Conservation (phyloP, 2,888 invertebrate species). For the Allacma fusca region DNA sequence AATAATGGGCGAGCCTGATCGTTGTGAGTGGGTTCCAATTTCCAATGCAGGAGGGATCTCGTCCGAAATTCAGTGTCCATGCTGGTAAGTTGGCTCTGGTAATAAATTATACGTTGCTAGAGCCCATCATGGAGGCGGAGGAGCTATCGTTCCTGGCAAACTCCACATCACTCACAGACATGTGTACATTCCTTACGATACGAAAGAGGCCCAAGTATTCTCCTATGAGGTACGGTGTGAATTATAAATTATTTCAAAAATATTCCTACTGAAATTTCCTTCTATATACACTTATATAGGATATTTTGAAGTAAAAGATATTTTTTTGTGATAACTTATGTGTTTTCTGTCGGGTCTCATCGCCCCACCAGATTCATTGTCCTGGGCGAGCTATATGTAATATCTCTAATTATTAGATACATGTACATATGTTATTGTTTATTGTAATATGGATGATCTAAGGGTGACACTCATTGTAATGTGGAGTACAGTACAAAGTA, state of each 20-base stretch:
- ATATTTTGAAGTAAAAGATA: too few relatives aligned
- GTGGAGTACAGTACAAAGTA: not conserved
- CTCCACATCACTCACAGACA: slow-evolving; percentile 44
- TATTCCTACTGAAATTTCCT: not conserved
- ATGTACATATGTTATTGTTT: not conserved
- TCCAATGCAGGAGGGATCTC: slow-evolving; percentile 36
- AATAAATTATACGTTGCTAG: slow-evolving; percentile 52
- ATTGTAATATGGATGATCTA: too few relatives aligned
- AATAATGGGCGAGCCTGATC: slow-evolving; percentile 15
- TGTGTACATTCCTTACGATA: slow-evolving; percentile 51
- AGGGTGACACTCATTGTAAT: too few relatives aligned
- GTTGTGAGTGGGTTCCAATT: slow-evolving; percentile 48
- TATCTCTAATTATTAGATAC: not conserved
- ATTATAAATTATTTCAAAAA: not conserved
- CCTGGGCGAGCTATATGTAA: slow-evolving; percentile 45
- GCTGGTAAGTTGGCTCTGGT: slow-evolving; percentile 49
- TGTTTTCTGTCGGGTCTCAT: slow-evolving; percentile 41
- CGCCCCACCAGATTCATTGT: slow-evolving; percentile 49
- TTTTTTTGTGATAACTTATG: too few relatives aligned
- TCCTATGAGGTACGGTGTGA: slow-evolving; percentile 34
- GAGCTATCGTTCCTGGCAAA: slow-evolving; percentile 42
- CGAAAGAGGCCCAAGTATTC: slow-evolving; percentile 35
- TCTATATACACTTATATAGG: too few relatives aligned
- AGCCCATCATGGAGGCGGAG: slow-evolving; percentile 46
- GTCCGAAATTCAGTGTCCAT: slow-evolving; percentile 47